These are phyloP conservation scores for Atethmia centrago DNA, from an alignment of 2,888 invertebrate species.

Conservation along the genomic window DNA sequence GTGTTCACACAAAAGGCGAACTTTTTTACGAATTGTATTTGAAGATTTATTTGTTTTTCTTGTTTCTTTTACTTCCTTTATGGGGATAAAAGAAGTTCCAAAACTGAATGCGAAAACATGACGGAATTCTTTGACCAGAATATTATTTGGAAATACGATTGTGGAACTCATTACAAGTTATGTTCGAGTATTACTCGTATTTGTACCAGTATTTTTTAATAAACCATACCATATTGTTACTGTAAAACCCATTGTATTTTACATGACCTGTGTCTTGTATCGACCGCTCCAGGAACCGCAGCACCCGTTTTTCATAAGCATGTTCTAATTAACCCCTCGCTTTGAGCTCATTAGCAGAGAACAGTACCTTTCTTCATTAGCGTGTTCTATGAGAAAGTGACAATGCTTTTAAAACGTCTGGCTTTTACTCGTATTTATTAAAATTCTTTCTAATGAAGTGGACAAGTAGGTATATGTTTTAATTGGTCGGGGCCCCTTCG, in stretches of 20 bases:
- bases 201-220: constrained; percentile 7
- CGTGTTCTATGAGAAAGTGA: constrained; percentile 45
- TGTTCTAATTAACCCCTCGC: constrained; percentile 50
- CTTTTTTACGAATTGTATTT: constrained; percentile 45
- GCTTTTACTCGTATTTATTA: constrained; percentile 39
- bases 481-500: constrained; percentile 40
- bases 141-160: constrained; percentile 47
- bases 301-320: constrained; percentile 40
- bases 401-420: constrained; percentile 30
- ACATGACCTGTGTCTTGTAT: constrained; percentile 6
- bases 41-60: constrained; percentile 57
- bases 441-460: constrained; percentile 51
- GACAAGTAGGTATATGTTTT: constrained; percentile 35
- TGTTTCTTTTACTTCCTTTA: constrained; percentile 41
- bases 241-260: background rate
- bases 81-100: constrained; percentile 37
- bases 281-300: constrained; percentile 2
- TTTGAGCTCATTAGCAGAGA: constrained; percentile 57
- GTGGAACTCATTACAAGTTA: constrained; percentile 39
- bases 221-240: background rate
- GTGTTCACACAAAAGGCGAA: constrained; percentile 53
- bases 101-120: constrained; percentile 53
- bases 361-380: constrained; percentile 42
- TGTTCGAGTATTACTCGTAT: constrained; percentile 16
- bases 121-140: constrained; percentile 46